Evolutionary conservation across 1,140 invertebrate genomes (phyloP).

Genomic region (Lutraria rhynchaena): DNA sequence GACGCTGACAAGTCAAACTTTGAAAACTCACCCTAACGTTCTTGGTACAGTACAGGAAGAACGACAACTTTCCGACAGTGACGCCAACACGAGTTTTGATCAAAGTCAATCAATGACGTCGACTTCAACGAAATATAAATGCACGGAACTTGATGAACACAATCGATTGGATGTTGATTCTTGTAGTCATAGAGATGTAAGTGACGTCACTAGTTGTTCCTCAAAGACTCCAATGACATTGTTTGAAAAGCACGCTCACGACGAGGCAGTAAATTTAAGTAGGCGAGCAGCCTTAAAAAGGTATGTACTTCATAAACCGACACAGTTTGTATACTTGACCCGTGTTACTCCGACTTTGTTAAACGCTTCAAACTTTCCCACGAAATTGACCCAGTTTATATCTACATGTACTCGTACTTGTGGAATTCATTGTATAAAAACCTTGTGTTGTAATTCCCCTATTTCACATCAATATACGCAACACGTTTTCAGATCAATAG

Average conservation of each 20-base stretch:
- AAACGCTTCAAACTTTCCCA: too few relatives aligned
- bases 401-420: too few relatives aligned
- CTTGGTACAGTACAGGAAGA: slow-evolving; percentile 21
- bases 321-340: too few relatives aligned
- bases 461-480: too few relatives aligned
- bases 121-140: slow-evolving; percentile 2
- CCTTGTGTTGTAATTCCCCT: too few relatives aligned
- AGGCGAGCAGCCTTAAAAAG: slow-evolving; percentile 12
- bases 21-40: background rate
- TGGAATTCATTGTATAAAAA: too few relatives aligned
- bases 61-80: slow-evolving; percentile 10
- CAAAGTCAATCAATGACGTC: background rate
- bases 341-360: too few relatives aligned
- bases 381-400: too few relatives aligned
- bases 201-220: background rate
- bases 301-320: background rate
- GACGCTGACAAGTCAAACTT: too few relatives aligned
- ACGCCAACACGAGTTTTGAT: background rate
- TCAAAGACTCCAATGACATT: background rate
- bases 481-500: too few relatives aligned
- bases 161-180: slow-evolving; percentile 13
- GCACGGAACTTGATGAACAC: slow-evolving; percentile 34
- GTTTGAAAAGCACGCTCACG: background rate
- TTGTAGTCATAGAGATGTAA: background rate
- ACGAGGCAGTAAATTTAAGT: background rate